These are phyloP conservation scores for Idaea aversata DNA, from an alignment of 2,888 invertebrate species.

Conservation along the genomic window DNA sequence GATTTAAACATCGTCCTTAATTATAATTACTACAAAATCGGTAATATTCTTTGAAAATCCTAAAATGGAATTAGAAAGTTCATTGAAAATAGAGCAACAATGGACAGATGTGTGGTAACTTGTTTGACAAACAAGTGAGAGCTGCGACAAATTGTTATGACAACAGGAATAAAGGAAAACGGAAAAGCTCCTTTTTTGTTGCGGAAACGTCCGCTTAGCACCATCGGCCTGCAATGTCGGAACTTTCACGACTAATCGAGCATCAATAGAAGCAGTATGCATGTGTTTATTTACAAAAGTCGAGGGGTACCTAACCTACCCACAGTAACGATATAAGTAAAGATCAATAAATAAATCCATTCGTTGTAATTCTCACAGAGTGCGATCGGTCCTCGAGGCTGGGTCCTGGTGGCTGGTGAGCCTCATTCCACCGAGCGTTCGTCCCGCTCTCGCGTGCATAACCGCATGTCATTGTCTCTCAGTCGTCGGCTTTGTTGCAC, in stretches of 20 bases:
- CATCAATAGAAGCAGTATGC: constrained; percentile 23
- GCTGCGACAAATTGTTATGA: constrained; percentile 22
- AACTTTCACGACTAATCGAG: constrained; percentile 38
- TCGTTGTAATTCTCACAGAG: constrained; percentile 75
- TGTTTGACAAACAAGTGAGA: constrained; percentile 32
- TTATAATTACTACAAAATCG: too few relatives aligned
- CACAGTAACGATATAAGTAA: constrained; percentile 69
- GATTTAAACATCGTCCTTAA: constrained; percentile 28
- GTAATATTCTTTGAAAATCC: too few relatives aligned
- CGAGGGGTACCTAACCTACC: constrained; percentile 30
- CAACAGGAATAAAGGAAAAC: constrained; percentile 19
- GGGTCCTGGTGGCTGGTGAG: constrained; percentile 28
- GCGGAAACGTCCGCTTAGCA: constrained; percentile 51
- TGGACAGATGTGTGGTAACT: constrained; percentile 24
- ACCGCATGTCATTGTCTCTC: constrained; percentile 42
- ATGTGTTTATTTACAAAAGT: constrained; percentile 59
- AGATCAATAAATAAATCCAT: constrained; percentile 77
- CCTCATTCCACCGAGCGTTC: constrained; percentile 69
- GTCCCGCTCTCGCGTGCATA: constrained; percentile 47
- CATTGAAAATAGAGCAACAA: too few relatives aligned
- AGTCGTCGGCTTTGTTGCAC: constrained; percentile 63
- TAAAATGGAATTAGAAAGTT: too few relatives aligned
- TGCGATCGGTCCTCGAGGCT: constrained; percentile 41
- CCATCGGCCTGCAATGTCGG: constrained; percentile 16
- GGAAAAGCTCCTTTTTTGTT: constrained; percentile 30